These are phyloP conservation scores for Blastobasis lacticolella DNA, from an alignment of 2,888 invertebrate species.

Conservation along the genomic window DNA sequence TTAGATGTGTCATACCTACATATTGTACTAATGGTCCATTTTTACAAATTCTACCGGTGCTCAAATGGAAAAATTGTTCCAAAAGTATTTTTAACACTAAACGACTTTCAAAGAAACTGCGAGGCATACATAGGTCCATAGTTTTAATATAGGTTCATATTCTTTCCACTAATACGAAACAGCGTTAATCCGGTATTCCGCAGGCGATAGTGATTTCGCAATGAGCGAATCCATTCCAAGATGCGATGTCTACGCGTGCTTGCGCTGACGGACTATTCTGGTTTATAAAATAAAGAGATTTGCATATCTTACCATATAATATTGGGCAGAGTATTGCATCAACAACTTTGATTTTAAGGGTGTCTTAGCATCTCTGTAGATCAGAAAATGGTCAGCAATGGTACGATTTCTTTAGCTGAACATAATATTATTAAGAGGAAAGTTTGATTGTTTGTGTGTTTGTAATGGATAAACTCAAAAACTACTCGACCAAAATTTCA, in stretches of 20 bases:
- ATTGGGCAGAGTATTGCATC: no score
- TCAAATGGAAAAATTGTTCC: neutral
- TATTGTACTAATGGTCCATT: neutral
- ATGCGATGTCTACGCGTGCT: conserved; percentile 56
- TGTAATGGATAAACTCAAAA: no score
- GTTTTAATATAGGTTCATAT: conserved; percentile 20
- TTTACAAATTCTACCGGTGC: neutral
- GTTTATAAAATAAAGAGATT: neutral
- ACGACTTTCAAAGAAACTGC: neutral
- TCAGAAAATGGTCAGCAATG: no score
- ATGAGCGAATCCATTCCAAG: conserved; percentile 56
- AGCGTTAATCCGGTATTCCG: conserved; percentile 52
- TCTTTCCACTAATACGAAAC: conserved; percentile 5
- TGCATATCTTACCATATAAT: no score
- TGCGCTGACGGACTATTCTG: conserved; percentile 37
- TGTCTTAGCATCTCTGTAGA: no score
- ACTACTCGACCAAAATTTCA: no score
- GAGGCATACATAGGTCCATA: conserved; percentile 13
- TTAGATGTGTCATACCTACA: no score
- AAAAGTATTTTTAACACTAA: neutral
- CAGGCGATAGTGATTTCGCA: conserved; percentile 64
- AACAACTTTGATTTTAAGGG: no score
- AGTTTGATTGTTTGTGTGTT: no score
- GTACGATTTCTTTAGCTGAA: no score
- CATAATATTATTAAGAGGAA: no score